These are phyloP conservation scores for Pleuronectes platessa DNA, from an alignment of 2,113 vertebrate genomes.

Conservation along the genomic window DNA sequence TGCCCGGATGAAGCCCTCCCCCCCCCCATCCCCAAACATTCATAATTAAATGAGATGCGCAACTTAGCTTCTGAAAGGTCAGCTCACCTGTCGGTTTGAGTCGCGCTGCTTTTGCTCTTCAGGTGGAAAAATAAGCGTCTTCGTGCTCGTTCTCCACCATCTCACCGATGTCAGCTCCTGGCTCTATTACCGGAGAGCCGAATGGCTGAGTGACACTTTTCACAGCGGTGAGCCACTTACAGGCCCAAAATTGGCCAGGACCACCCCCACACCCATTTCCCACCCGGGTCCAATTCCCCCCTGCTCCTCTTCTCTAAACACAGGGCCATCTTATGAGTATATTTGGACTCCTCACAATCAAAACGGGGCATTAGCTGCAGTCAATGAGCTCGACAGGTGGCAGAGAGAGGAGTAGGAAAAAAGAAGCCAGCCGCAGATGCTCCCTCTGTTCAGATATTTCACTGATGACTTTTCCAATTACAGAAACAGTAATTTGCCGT, in stretches of 20 bases:
- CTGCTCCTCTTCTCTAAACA: constrained; percentile 1
- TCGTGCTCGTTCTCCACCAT: constrained; percentile 31
- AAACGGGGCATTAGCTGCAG: constrained; percentile 63
- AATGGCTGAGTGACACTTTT: constrained; percentile 54
- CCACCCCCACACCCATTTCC: not conserved
- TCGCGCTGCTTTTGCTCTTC: constrained; percentile 46
- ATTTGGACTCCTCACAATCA: constrained; percentile 57
- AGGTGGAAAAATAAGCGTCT: constrained; percentile 44
- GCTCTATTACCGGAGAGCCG: constrained; percentile 54
- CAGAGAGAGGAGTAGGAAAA: constrained; percentile 28
- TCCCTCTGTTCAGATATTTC: constrained; percentile 63
- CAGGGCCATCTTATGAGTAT: constrained; percentile 39
- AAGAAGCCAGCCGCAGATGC: constrained; percentile 64
- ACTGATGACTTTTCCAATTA: constrained; percentile 71
- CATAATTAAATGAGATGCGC: constrained; percentile 72
- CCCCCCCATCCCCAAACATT: constrained; percentile 46
- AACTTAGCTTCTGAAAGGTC: constrained; percentile 72
- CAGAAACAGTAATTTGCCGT: constrained; percentile 73
- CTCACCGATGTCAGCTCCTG: constrained; percentile 51
- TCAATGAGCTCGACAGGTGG: constrained; percentile 62
- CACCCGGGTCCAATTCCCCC: not conserved
- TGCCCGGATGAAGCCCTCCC: constrained; percentile 23
- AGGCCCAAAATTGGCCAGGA: constrained; percentile 29
- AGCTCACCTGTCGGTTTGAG: constrained; percentile 65
- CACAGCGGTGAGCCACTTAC: constrained; percentile 46